phyloP scores from a whole-genome alignment of 2,888 invertebrate genomes.

The Myopa tessellatipennis region DNA sequence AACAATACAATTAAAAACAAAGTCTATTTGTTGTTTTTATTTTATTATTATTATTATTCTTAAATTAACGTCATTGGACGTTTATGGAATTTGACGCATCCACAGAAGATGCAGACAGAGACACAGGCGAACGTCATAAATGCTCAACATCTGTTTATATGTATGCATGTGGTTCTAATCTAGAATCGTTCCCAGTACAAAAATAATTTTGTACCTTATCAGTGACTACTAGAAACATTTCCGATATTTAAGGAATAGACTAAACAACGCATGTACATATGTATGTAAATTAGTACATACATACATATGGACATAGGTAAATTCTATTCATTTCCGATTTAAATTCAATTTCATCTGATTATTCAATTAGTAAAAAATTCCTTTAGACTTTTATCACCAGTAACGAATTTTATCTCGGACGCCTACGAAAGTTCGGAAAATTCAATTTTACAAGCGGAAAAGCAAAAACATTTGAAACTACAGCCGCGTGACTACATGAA shows the following conservation, averaged over 20 bases:
- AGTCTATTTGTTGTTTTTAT: background rate
- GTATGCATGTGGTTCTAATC: too few relatives aligned
- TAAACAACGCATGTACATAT: too few relatives aligned
- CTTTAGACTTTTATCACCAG: background rate
- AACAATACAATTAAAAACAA: background rate
- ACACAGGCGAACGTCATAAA: background rate
- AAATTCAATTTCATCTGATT: too few relatives aligned
- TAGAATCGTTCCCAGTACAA: too few relatives aligned
- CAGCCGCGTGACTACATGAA: slow-evolving; percentile 23
- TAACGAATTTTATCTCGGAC: background rate
- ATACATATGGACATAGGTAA: too few relatives aligned
- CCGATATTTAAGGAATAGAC: too few relatives aligned
- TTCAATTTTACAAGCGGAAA: background rate
- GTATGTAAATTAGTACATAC: too few relatives aligned
- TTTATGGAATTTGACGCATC: background rate
- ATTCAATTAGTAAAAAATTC: too few relatives aligned
- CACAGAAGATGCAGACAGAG: background rate
- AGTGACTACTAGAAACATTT: too few relatives aligned
- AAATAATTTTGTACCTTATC: too few relatives aligned
- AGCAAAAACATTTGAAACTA: background rate
- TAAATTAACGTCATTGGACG: background rate
- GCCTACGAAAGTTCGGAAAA: background rate
- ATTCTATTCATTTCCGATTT: too few relatives aligned
- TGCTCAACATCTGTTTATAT: background rate
- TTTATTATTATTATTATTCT: background rate